These are phyloP conservation scores for Poeciliopsis gracilis DNA, from an alignment of 2,797 vertebrate genomes.

Conservation along the genomic window DNA sequence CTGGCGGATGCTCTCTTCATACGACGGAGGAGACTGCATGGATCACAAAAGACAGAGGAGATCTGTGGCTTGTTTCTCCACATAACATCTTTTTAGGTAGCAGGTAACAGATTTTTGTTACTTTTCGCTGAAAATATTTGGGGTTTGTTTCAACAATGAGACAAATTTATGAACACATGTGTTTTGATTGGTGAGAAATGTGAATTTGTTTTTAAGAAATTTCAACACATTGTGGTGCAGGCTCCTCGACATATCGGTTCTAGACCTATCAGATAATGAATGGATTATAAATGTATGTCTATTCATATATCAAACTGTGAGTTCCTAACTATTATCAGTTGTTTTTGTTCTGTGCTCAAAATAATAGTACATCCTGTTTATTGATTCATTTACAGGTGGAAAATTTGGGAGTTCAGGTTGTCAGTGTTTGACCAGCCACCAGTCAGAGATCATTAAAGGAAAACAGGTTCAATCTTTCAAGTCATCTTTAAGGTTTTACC, in stretches of 20 bases:
- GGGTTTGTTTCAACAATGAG: not conserved
- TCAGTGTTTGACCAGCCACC: not conserved
- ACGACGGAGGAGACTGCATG: conserved; percentile 84
- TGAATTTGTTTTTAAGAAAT: not conserved
- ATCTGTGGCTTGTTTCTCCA: not conserved
- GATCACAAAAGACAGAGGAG: conserved; percentile 23
- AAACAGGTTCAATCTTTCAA: not conserved
- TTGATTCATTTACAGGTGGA: not conserved
- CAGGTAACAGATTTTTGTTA: not conserved
- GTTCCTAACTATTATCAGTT: too few relatives aligned
- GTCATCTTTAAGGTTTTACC: not conserved
- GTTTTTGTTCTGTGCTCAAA: not conserved
- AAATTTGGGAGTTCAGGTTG: not conserved
- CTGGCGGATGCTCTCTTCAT: conserved; percentile 83
- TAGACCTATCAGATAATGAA: too few relatives aligned
- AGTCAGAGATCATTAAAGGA: not conserved
- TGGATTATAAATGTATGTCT: too few relatives aligned
- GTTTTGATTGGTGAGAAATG: not conserved
- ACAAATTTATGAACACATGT: not conserved
- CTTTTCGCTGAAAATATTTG: not conserved
- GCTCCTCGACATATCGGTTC: too few relatives aligned
- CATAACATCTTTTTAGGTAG: not conserved
- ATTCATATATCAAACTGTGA: too few relatives aligned
- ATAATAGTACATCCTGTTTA: not conserved
- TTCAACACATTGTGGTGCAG: too few relatives aligned